phyloP scores from a whole-genome alignment of 2,888 invertebrate species.

The Nebria brevicollis region DNA sequence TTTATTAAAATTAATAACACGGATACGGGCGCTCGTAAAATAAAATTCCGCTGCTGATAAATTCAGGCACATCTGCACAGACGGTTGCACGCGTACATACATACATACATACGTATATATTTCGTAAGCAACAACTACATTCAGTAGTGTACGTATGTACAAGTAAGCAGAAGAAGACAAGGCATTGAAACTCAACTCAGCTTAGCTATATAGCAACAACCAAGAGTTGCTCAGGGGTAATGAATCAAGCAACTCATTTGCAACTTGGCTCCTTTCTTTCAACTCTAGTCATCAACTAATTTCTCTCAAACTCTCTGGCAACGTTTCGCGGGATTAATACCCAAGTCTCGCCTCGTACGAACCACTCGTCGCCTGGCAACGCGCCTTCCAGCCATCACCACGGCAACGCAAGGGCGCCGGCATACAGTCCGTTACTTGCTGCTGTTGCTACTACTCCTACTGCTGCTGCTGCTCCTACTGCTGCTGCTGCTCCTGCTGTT shows the following conservation, averaged over 20 bases:
- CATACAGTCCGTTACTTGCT: background rate
- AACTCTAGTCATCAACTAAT: slow-evolving; percentile 61
- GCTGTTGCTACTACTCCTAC: background rate
- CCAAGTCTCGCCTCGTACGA: slow-evolving; percentile 52
- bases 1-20: slow-evolving; percentile 48
- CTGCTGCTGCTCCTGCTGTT: background rate
- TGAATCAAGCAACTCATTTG: slow-evolving; percentile 61
- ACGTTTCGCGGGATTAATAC: slow-evolving; percentile 58
- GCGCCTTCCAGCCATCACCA: slow-evolving; percentile 26
- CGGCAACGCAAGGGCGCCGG: slow-evolving; percentile 34
- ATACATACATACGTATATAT: background rate
- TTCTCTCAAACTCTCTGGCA: slow-evolving; percentile 58
- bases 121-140: slow-evolving; percentile 22
- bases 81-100: background rate
- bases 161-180: slow-evolving; percentile 43
- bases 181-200: too few relatives aligned
- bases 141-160: slow-evolving; percentile 19
- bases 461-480: background rate
- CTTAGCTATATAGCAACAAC: slow-evolving; percentile 28
- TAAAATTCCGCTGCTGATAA: slow-evolving; percentile 44
- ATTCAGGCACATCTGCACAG: slow-evolving; percentile 35
- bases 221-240: slow-evolving; percentile 52
- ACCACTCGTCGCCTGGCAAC: slow-evolving; percentile 29
- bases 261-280: slow-evolving; percentile 61
- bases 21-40: slow-evolving; percentile 46